phyloP scores from a whole-genome alignment of 2,113 vertebrate genomes.

The Pluvianellus socialis region DNA sequence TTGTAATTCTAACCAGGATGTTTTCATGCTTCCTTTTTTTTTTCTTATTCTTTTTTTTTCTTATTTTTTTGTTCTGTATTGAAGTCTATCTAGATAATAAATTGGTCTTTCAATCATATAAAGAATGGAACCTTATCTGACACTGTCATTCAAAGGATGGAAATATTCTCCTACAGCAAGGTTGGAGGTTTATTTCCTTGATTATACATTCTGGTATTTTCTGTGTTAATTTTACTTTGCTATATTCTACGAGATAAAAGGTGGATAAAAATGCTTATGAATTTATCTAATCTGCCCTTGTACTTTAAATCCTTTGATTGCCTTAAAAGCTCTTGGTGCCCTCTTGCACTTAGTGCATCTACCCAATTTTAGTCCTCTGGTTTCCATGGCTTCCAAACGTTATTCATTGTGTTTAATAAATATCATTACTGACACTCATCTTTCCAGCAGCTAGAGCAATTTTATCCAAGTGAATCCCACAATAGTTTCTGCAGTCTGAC shows the following conservation, averaged over 20 bases:
- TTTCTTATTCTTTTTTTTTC: neutral
- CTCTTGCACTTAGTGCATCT: slow-evolving; percentile 45
- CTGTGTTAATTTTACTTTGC: slow-evolving; percentile 18
- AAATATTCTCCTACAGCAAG: neutral
- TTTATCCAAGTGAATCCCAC: slow-evolving; percentile 67
- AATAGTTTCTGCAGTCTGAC: slow-evolving; percentile 67
- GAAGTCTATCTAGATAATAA: neutral
- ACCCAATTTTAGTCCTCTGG: neutral
- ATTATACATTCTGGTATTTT: neutral
- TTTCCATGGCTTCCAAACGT: slow-evolving; percentile 69
- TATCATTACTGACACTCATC: slow-evolving; percentile 71
- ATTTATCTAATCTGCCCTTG: slow-evolving; percentile 24
- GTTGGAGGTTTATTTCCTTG: neutral
- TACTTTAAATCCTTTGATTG: slow-evolving; percentile 54
- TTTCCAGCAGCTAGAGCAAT: slow-evolving; percentile 66
- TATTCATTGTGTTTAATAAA: slow-evolving; percentile 79
- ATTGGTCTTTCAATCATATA: neutral
- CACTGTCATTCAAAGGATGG: neutral
- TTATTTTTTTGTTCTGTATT: neutral
- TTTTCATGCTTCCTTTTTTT: neutral
- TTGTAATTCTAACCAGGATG: neutral
- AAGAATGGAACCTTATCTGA: neutral
- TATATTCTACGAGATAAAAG: neutral
- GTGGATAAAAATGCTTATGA: slow-evolving; percentile 18
- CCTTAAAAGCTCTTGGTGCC: slow-evolving; percentile 63